Conservation (phyloP, 2,888 invertebrate species). For the Apamea anceps region DNA sequence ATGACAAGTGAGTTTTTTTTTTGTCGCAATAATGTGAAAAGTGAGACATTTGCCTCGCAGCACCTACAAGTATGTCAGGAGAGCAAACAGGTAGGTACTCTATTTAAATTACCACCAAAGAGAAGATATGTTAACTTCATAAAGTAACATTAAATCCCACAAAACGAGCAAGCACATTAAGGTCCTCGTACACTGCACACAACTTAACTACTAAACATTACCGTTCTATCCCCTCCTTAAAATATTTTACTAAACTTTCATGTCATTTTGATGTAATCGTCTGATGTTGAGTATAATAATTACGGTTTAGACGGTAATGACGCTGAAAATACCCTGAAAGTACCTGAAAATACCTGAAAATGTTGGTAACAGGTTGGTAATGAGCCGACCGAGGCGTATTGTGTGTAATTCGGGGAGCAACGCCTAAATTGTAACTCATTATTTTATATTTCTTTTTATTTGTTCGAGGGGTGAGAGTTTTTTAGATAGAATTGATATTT, state of each 20-base stretch:
- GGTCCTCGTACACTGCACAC: neutral
- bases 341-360: slow-evolving; percentile 39
- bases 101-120: slow-evolving; percentile 2
- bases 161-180: slow-evolving; percentile 24
- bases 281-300: slow-evolving; percentile 50
- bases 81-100: neutral
- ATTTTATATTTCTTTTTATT: slow-evolving; percentile 52
- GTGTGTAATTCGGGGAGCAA: slow-evolving; percentile 49
- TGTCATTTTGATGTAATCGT: slow-evolving; percentile 51
- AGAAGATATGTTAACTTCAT: neutral
- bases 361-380: slow-evolving; percentile 57
- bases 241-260: slow-evolving; percentile 46
- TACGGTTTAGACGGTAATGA: slow-evolving; percentile 49
- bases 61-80: neutral
- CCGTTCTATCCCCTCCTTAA: neutral
- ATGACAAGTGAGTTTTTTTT: slow-evolving; percentile 26
- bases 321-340: slow-evolving; percentile 51
- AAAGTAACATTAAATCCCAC: slow-evolving; percentile 23
- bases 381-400: slow-evolving; percentile 44
- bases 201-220: slow-evolving; percentile 12
- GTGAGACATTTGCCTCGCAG: neutral
- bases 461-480: slow-evolving; percentile 27
- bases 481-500: neutral
- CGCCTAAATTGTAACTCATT: slow-evolving; percentile 56
- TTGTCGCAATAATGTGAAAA: slow-evolving; percentile 3